Conservation (phyloP, 2,888 invertebrate species). For the Pyrrhia umbra region DNA sequence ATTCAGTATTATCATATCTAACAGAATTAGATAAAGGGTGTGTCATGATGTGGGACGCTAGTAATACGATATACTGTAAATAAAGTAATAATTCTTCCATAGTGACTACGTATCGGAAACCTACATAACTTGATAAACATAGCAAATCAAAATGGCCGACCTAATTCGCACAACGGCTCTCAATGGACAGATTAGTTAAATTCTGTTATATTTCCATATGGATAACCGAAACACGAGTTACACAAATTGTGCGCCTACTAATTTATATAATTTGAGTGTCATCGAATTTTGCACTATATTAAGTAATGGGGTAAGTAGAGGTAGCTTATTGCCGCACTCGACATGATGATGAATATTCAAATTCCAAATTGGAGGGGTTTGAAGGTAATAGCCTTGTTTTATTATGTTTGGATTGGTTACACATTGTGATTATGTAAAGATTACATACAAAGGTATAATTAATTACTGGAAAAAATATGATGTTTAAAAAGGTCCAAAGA, state of each 20-base stretch:
- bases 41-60: not conserved
- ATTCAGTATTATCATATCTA: not conserved
- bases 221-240: not conserved
- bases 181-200: slow-evolving; percentile 22
- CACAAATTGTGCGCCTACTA: not conserved
- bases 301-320: not conserved
- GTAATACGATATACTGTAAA: not conserved
- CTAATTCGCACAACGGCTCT: slow-evolving; percentile 21
- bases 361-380: not conserved
- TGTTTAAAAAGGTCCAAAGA: too few relatives aligned
- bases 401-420: not conserved
- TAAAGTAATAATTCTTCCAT: not conserved
- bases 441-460: too few relatives aligned
- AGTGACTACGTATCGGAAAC: not conserved
- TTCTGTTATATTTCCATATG: slow-evolving; percentile 13
- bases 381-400: not conserved
- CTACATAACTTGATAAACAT: slow-evolving; percentile 16
- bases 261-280: slow-evolving; percentile 23
- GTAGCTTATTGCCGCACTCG: not conserved
- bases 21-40: not conserved
- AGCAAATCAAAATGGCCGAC: slow-evolving; percentile 32
- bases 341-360: slow-evolving; percentile 11
- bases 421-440: not conserved
- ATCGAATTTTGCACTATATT: slow-evolving; percentile 2
- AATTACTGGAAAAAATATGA: too few relatives aligned